A percentile compares a stretch with the other conserved stretches of the same genome.
Conservation (phyloP, 1,140 invertebrate species). For the Sitobion miscanthi region DNA sequence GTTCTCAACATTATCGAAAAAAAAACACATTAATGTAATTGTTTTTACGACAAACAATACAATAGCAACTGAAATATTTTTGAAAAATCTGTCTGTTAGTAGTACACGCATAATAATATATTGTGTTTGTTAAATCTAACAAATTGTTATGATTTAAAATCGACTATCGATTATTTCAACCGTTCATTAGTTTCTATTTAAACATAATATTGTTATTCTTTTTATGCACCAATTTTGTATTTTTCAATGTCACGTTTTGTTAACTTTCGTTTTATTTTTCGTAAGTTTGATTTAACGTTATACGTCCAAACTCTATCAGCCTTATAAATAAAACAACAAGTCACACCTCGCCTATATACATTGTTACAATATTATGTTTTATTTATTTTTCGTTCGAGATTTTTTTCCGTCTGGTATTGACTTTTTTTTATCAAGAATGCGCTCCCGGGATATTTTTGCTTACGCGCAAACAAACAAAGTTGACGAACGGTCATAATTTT, state of each 20-base stretch:
- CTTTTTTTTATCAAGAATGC: background rate
- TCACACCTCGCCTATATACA: background rate
- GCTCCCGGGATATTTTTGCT: background rate
- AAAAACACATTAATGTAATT: background rate
- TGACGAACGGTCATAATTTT: background rate
- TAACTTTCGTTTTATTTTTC: background rate
- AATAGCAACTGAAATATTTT: background rate
- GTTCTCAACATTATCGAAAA: background rate
- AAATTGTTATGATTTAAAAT: background rate
- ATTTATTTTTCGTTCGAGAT: conserved; percentile 1
- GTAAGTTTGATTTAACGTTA: background rate
- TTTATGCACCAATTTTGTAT: background rate
- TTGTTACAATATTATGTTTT: conserved; percentile 47
- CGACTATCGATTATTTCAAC: background rate
- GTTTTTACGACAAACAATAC: background rate
- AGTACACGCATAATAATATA: too few species aligned
- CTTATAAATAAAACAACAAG: conserved; percentile 39
- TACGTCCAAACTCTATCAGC: background rate
- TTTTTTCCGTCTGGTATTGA: background rate
- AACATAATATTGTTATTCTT: background rate
- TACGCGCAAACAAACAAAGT: background rate
- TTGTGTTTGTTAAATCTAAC: background rate
- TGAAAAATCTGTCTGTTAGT: background rate
- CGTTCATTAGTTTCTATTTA: background rate
- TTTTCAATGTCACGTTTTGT: background rate